Conservation (phyloP, 1,140 invertebrate species). For the Philotrypesis tridentata region DNA sequence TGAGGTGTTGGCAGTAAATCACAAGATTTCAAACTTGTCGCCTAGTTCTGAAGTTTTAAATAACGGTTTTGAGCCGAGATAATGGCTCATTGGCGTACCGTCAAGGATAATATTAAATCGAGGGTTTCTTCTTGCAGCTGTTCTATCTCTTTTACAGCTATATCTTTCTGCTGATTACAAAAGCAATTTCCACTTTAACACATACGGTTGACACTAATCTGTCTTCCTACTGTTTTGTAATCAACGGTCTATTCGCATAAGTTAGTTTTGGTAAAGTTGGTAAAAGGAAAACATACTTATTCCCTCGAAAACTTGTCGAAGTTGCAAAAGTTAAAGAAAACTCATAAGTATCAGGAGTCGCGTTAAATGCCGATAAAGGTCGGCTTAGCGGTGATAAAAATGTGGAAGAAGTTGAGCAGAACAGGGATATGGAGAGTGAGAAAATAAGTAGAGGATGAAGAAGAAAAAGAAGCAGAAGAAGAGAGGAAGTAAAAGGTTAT, state of each 20-base stretch:
- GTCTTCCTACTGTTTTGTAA: too few relatives aligned
- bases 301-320: background rate
- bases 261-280: background rate
- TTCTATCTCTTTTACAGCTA: background rate
- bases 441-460: background rate
- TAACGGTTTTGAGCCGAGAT: background rate
- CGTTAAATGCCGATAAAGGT: slow-evolving; percentile 24
- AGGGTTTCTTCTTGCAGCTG: too few relatives aligned
- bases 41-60: background rate
- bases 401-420: background rate
- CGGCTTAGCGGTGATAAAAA: slow-evolving; percentile 8
- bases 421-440: background rate
- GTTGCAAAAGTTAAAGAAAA: slow-evolving; percentile 11
- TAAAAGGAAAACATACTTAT: background rate
- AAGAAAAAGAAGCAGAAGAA: background rate
- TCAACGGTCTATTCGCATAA: background rate
- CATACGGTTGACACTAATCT: too few relatives aligned
- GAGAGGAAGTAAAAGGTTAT: background rate
- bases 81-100: background rate
- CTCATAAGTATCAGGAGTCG: slow-evolving; percentile 11
- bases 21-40: slow-evolving; percentile 23
- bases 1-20: slow-evolving; percentile 28
- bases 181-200: background rate
- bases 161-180: background rate
- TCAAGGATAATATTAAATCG: too few relatives aligned